Evolutionary conservation across 1,140 invertebrate species (phyloP), one percentile per base, ranked within the genome.

Genomic region (Drosophila jambulina): DNA sequence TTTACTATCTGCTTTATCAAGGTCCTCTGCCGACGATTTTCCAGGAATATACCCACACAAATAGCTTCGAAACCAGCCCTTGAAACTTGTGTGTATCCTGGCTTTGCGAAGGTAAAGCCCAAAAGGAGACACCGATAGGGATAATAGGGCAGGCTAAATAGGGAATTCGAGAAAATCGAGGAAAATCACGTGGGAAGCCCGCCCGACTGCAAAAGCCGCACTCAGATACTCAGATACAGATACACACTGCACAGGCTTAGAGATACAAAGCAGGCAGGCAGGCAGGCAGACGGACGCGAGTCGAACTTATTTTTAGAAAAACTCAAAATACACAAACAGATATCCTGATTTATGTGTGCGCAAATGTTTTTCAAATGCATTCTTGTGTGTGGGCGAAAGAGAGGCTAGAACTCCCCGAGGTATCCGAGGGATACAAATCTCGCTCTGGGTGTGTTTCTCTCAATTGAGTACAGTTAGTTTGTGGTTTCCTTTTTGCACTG

Each of bases 261-360:
- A 53, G 46, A 38, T 53, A 62, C 59, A 62, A 53, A 36, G 38
- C 67, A 43, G 67, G 51, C 72, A 46, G 57, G 48, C 63, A 60
- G 45, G 40, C 42, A 78, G 53, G 49, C 49, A 53, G 49, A 34
- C 29, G 27, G 27, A 19, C 54, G 19, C 23, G 60, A 38, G 7
- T 68, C 62, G 64, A 88, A 88, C 84, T 88, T 88, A 88, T 88
- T 88, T 88, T 90, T 88, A 88, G 85, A 88, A 78, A 56, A 65
- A 80, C 53, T 53, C 67, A 32, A 43, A 60, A 45, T n/a, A 60
- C 38, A 80, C 48, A 34, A 45, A 67, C 40, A n/a, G 34, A 75
- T 12, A 54, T 69, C 76, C 27, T 48, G 40, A 78, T 82, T 64
- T 78, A 81, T 77, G 79, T 80, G 80, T 79, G 61, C 64, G 43